These are phyloP conservation scores for Phenganax subtilis DNA, from an alignment of 92 coral and sea anemone species.

Conservation along the genomic window DNA sequence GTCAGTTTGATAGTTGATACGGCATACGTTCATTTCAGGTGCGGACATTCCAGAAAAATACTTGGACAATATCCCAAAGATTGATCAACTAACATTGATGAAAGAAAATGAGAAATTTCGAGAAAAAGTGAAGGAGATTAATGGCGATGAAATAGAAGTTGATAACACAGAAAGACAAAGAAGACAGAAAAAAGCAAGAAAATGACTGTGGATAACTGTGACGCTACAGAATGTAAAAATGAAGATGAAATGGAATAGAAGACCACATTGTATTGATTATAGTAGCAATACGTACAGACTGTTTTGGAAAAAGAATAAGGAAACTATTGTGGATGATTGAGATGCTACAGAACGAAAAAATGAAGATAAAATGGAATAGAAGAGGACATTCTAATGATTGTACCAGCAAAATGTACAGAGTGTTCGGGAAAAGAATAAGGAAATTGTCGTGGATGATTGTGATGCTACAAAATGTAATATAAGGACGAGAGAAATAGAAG, in stretches of 20 bases:
- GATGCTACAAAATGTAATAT: no score
- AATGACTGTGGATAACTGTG: constrained; percentile 20
- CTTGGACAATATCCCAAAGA: constrained; percentile 59
- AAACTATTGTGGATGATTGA: background rate
- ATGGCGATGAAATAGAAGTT: constrained; percentile 47
- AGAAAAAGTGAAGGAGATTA: constrained; percentile 49
- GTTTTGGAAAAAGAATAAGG: no score
- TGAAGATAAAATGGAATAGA: background rate
- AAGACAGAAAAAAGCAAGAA: constrained; percentile 43
- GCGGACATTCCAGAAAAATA: constrained; percentile 55
- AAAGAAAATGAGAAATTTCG: constrained; percentile 68
- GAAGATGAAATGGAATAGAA: constrained; percentile 14
- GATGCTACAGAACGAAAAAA: background rate
- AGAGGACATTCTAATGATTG: background rate
- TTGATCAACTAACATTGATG: constrained; percentile 64
- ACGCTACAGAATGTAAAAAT: background rate
- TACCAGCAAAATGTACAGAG: background rate
- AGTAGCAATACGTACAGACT: no score
- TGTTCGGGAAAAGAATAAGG: no score
- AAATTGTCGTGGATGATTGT: no score
- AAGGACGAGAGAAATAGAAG: no score
- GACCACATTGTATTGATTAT: background rate
- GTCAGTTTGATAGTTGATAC: no score
- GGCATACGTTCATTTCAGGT: no score
- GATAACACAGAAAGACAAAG: constrained; percentile 29